These are phyloP conservation scores for Eurypyga helias DNA, from an alignment of 2,113 vertebrate species.

Conservation along the genomic window DNA sequence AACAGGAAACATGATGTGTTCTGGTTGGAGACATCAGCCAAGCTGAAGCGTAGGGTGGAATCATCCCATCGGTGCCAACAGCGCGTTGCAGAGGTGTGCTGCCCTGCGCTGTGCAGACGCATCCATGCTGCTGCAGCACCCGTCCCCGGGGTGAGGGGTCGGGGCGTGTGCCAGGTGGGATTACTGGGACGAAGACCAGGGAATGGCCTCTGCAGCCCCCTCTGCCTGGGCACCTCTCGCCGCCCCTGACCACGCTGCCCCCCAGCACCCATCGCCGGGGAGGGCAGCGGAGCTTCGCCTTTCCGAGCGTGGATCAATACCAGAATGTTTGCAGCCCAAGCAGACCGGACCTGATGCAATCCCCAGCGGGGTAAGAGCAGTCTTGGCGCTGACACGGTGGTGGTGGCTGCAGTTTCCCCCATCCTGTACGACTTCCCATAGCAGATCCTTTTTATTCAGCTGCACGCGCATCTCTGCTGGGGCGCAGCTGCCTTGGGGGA, in stretches of 20 bases:
- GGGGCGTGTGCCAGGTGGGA: not conserved
- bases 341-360: accelerated
- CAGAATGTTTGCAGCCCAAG: accelerated
- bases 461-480: not conserved
- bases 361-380: not conserved
- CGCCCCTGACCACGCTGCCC: not conserved
- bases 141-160: accelerated
- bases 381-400: not conserved
- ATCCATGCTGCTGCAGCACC: not conserved
- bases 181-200: accelerated
- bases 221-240: not conserved
- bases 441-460: not conserved
- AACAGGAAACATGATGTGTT: not conserved
- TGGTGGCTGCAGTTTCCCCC: not conserved
- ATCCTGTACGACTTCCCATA: accelerated
- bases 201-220: not conserved
- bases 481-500: not conserved
- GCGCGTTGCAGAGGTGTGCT: accelerated
- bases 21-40: not conserved
- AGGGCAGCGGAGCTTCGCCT: not conserved
- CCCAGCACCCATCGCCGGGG: not conserved
- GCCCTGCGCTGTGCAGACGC: accelerated
- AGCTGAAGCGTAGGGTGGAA: not conserved
- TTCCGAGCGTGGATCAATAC: accelerated
- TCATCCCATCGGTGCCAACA: no score